phyloP scores from a whole-genome alignment of 2,888 invertebrate species.

The Lamellibrachia columna region DNA sequence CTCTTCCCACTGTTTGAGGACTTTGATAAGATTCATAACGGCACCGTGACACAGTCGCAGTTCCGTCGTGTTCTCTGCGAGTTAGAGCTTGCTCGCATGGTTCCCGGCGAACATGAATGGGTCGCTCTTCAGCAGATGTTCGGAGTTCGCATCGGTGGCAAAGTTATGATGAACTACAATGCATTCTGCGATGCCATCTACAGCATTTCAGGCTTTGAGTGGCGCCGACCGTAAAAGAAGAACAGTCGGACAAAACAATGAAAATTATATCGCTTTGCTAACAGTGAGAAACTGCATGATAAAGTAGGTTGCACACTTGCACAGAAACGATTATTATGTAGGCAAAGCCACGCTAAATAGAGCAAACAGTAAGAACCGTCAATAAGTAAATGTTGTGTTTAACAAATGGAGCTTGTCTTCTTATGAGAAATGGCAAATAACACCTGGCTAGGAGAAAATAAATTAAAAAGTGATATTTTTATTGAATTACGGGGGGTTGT shows the following conservation, averaged over 20 bases:
- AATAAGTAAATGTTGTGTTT: background rate
- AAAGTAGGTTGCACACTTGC: conserved; percentile 16
- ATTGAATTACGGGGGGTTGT: background rate
- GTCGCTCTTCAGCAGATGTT: conserved; percentile 60
- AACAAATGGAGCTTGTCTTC: background rate
- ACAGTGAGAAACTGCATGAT: background rate
- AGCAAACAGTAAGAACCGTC: background rate
- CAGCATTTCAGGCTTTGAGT: conserved; percentile 36
- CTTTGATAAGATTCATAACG: conserved; percentile 64
- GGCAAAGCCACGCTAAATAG: background rate
- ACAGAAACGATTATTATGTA: background rate
- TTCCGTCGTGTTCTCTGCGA: conserved; percentile 64
- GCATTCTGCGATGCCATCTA: conserved; percentile 42
- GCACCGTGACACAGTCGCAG: conserved; percentile 63
- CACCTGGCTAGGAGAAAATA: background rate
- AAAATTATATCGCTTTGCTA: conserved; percentile 19
- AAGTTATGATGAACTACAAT: conserved; percentile 43
- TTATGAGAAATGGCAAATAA: background rate
- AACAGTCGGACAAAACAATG: background rate
- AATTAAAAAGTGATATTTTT: background rate
- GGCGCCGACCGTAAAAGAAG: conserved; percentile 25
- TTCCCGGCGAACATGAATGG: conserved; percentile 57
- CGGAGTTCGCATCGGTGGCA: conserved; percentile 54
- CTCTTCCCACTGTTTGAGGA: conserved; percentile 66
- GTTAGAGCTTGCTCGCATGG: conserved; percentile 59